Percentiles rank a stretch among this genome's conserved stretches.
Evolutionary conservation across 2,888 invertebrate species (phyloP).

Genomic region (Allygus modestus): DNA sequence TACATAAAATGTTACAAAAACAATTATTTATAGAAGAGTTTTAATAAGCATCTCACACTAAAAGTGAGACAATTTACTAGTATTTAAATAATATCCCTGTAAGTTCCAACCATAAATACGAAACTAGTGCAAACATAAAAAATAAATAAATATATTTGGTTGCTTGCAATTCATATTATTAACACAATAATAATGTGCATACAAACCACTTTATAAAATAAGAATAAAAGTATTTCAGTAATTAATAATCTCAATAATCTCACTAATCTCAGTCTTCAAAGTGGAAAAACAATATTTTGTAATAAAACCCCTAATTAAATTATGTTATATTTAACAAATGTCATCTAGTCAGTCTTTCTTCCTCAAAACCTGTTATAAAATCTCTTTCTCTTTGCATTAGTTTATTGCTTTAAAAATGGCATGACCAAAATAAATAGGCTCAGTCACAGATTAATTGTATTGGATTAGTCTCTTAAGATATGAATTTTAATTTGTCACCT

Average conservation of each 20-base stretch:
- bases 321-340: neutral
- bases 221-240: neutral
- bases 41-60: neutral
- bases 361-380: neutral
- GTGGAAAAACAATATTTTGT: neutral
- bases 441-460: neutral
- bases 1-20: too few relatives aligned
- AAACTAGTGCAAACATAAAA: neutral
- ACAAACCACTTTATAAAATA: neutral
- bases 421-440: neutral
- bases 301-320: neutral
- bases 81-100: constrained; percentile 2
- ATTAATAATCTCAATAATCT: neutral
- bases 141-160: neutral
- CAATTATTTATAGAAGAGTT: neutral
- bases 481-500: too few relatives aligned
- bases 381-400: neutral
- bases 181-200: neutral
- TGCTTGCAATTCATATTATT: neutral
- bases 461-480: too few relatives aligned
- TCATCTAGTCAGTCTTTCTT: constrained; percentile 12
- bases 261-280: neutral
- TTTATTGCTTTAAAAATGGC: neutral
- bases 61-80: too few relatives aligned
- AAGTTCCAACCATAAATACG: neutral